A percentile compares a stretch with the other conserved stretches of the same genome.
phyloP scores from a whole-genome alignment of 2,113 vertebrate species.

The Xiphophorus hellerii region DNA sequence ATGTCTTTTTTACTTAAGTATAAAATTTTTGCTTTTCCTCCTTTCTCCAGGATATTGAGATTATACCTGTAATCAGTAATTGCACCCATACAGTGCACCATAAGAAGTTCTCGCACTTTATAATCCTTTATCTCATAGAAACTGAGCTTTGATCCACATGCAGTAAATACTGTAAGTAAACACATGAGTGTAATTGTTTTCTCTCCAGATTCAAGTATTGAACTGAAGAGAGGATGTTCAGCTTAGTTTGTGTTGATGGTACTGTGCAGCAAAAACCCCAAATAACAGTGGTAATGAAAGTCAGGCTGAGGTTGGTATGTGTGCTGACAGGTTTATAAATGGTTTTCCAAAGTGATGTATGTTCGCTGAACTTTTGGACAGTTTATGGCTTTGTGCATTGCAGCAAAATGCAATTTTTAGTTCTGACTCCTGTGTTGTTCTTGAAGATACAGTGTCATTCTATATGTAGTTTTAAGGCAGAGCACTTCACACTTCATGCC shows the following conservation, averaged over 20 bases:
- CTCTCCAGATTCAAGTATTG: constrained; percentile 40
- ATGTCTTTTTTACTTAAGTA: no score
- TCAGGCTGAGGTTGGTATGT: constrained; percentile 65
- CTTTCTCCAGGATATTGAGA: background rate
- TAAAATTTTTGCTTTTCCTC: no score
- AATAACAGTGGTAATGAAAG: constrained; percentile 68
- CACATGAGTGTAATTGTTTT: constrained; percentile 33
- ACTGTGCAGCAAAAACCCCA: constrained; percentile 39
- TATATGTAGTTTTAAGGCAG: constrained; percentile 33
- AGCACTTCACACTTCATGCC: constrained; percentile 27
- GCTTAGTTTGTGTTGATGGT: constrained; percentile 39
- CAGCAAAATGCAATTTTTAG: constrained; percentile 54
- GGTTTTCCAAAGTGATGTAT: constrained; percentile 77
- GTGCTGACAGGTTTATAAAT: constrained; percentile 80
- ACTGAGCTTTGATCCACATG: constrained; percentile 28
- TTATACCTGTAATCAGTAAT: constrained; percentile 2
- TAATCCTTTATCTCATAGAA: constrained; percentile 32
- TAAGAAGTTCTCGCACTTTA: constrained; percentile 4
- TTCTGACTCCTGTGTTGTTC: constrained; percentile 48
- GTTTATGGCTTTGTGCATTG: constrained; percentile 59
- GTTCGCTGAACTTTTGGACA: constrained; percentile 75
- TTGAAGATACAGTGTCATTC: constrained; percentile 36
- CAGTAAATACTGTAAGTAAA: constrained; percentile 33
- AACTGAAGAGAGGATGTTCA: constrained; percentile 39
- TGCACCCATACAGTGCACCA: constrained; percentile 10